phyloP scores from a whole-genome alignment of 2,113 vertebrate species.

The Ahaetulla prasina region DNA sequence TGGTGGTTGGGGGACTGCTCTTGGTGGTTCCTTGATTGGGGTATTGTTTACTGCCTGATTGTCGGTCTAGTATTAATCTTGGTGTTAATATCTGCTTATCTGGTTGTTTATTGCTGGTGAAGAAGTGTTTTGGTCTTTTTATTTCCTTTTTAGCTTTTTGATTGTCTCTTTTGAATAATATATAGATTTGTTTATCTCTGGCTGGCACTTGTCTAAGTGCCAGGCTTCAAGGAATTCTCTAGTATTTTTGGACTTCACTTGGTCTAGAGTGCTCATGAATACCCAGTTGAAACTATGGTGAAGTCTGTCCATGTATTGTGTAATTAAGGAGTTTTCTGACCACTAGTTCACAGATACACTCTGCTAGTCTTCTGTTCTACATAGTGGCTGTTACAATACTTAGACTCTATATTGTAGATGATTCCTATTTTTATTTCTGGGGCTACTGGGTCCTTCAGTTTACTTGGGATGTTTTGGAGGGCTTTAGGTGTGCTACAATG shows the following conservation, averaged over 20 bases:
- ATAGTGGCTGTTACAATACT: background rate
- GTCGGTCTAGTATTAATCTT: background rate
- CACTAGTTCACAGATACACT: background rate
- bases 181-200: background rate
- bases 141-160: background rate
- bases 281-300: background rate
- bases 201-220: background rate
- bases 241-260: background rate
- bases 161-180: background rate
- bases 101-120: background rate
- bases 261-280: background rate
- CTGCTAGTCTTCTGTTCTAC: background rate
- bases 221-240: background rate
- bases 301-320: background rate
- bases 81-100: background rate
- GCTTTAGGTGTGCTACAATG: background rate
- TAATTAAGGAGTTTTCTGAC: background rate
- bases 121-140: background rate
- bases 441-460: background rate
- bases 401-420: background rate
- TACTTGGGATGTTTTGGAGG: background rate
- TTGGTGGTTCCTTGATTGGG: background rate
- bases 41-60: background rate
- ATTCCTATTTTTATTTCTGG: background rate
- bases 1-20: background rate